A percentile compares a stretch with the other conserved stretches of the same genome.
phyloP scores from a whole-genome alignment of 2,113 vertebrate species.

The Polypterus bichir region DNA sequence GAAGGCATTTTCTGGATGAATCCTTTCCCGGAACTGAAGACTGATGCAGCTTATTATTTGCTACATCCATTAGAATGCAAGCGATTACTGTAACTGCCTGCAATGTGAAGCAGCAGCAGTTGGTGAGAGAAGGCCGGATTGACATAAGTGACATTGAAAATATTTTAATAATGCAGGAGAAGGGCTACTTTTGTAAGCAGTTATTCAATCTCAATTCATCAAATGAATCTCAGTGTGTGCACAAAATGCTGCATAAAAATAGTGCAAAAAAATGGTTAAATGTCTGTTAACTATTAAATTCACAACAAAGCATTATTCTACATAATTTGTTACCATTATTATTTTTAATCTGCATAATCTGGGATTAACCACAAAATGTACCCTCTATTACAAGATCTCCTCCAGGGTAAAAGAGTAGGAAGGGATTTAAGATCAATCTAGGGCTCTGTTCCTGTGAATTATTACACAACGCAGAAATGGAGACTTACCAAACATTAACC shows the following conservation, averaged over 20 bases:
- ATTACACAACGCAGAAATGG: neutral
- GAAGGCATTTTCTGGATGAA: conserved; percentile 9
- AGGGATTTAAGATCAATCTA: neutral
- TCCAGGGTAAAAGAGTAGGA: neutral
- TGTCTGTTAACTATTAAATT: neutral
- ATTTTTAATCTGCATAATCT: neutral
- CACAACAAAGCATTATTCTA: neutral
- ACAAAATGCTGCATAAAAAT: neutral
- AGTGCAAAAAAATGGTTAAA: neutral
- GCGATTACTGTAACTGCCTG: neutral
- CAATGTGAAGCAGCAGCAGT: neutral
- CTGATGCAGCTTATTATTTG: conserved; percentile 7
- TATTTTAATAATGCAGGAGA: neutral
- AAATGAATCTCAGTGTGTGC: neutral
- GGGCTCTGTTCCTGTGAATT: neutral
- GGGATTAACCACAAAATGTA: conserved; percentile 12
- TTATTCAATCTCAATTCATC: too few relatives aligned
- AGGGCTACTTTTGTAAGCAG: too few relatives aligned
- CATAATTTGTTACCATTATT: neutral
- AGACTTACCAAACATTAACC: conserved; percentile 14
- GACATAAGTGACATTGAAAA: conserved; percentile 1
- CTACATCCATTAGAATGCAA: conserved; percentile 6
- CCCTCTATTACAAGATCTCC: conserved; percentile 1
- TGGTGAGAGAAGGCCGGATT: neutral
- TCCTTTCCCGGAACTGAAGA: conserved; percentile 17